Conservation (phyloP, 2,113 vertebrate species). For the Halichoerus grypus region DNA sequence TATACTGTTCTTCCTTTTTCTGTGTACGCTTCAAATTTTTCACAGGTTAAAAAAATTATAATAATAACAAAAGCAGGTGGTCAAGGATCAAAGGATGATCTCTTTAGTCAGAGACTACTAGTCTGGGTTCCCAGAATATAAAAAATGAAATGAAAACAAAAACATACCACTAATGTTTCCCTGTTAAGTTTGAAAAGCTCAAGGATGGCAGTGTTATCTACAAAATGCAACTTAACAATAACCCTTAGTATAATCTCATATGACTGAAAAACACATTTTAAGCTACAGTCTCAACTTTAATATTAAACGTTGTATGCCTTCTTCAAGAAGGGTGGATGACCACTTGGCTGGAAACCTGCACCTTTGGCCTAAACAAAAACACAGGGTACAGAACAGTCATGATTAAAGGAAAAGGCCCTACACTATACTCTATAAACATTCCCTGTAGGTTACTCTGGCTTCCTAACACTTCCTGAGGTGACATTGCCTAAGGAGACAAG, state of each 20-base stretch:
- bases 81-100: not conserved
- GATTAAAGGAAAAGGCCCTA: not conserved
- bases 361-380: not conserved
- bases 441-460: not conserved
- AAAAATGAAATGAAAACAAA: not conserved
- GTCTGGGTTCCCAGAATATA: not conserved
- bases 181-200: not conserved
- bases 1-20: not conserved
- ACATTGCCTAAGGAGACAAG: not conserved
- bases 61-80: not conserved
- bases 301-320: not conserved
- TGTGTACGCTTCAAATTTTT: not conserved
- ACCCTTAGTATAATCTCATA: conserved; percentile 15
- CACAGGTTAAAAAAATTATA: not conserved
- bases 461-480: not conserved
- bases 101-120: not conserved
- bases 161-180: not conserved
- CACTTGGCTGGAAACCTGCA: not conserved
- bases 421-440: not conserved
- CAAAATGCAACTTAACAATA: not conserved
- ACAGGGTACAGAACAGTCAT: not conserved
- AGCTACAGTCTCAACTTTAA: not conserved
- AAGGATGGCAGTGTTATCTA: not conserved
- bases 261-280: conserved; percentile 33
- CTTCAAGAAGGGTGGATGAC: not conserved